Percentiles rank a stretch among this genome's conserved stretches.
These are phyloP conservation scores for Maccullochella peelii DNA, from an alignment of 2,113 vertebrate genomes.

Conservation along the genomic window DNA sequence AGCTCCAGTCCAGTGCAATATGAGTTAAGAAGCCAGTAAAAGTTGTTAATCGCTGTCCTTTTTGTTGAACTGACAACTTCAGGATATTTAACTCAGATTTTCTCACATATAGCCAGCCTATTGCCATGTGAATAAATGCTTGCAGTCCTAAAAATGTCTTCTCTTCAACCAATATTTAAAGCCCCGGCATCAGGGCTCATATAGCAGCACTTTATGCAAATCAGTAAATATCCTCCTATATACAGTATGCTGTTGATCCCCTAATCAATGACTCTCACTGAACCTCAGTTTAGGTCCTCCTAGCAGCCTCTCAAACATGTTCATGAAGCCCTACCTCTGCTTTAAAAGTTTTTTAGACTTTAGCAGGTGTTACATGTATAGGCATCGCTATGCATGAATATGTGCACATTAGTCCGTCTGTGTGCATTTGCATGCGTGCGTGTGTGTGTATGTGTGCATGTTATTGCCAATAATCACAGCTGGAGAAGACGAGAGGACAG, in stretches of 20 bases:
- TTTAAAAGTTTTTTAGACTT: not conserved
- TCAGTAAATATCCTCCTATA: not conserved
- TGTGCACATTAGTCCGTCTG: not conserved
- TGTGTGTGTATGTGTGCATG: not conserved
- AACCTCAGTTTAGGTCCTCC: not conserved
- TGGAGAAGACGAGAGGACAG: conserved; percentile 97
- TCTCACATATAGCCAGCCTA: not conserved
- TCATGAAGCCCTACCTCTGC: not conserved
- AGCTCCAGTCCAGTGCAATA: not conserved
- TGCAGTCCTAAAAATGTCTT: not conserved
- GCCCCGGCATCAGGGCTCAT: not conserved
- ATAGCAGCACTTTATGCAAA: not conserved
- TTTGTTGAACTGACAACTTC: not conserved
- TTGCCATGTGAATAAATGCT: not conserved
- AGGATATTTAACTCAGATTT: not conserved
- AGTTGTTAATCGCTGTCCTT: not conserved
- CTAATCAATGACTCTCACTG: conserved; percentile 10
- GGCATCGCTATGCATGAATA: no score
- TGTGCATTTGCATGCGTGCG: not conserved
- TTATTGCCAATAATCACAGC: conserved; percentile 89
- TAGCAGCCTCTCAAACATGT: not conserved
- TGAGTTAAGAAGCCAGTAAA: not conserved
- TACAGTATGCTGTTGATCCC: not conserved
- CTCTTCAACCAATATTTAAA: no score
- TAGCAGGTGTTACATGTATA: not conserved